Evolutionary conservation across 2,888 invertebrate genomes (phyloP), one percentile per base, ranked within the genome.

Genomic region (Flexamia atlantica): DNA sequence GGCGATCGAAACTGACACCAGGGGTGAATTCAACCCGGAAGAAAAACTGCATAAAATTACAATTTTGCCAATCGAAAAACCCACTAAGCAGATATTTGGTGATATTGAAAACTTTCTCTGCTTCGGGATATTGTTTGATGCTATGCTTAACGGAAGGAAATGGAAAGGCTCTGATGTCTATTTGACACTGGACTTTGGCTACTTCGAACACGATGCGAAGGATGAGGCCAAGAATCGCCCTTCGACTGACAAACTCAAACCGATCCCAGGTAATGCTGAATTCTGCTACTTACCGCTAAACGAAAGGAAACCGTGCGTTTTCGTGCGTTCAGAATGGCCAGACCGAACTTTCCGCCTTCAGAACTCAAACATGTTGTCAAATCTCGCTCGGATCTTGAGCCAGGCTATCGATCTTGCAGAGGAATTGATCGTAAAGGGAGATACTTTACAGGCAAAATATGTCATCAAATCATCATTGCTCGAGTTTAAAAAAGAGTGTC

Each of bases 311-410:
- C 68, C 81, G 28, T 81, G 64, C 40, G 36, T 76, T 4, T 76
- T 76, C 28, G n/a, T 50, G 4, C 17, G 40, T 50, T 76, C 50
- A 14, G 76, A 76, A 20, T 76, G 76, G 42, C 76, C 50, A 9
- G 50, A 76, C 30, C 23, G 20, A 17, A 28, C 17, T 10, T 20
- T 28, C 20, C 76, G 76, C 28, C 76, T 76, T 9, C 1, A 10
- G 17, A 76, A 76, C 17, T 76, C 76, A 76, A 76, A 76, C 76
- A 76, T 76, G 23, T 17, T 76, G 25, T 36, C 76, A 1, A 76
- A 50, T 23, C 0, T 50, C 2, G 23, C 50, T 7, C 28, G 28
- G 17, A 14, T 28, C 0, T 30, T 64, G 64, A 64, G 30, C 7
- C 3, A 64, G 17, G 12, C 64, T 7, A 64, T 64, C 30, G 4